These are phyloP conservation scores for Nothoprocta perdicaria DNA, from an alignment of 2,113 vertebrate species.

Conservation along the genomic window DNA sequence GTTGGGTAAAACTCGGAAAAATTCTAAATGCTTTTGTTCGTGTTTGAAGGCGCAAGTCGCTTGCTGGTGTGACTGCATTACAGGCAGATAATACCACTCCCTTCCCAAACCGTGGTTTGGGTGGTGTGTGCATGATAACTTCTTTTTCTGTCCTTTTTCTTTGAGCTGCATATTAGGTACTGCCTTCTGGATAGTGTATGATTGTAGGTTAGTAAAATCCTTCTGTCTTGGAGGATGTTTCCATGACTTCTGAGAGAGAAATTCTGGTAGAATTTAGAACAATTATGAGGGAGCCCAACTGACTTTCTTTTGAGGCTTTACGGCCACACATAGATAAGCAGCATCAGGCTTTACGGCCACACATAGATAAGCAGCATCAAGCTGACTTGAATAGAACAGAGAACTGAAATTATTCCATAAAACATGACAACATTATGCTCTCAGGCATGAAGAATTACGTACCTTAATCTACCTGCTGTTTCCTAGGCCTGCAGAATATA, in stretches of 20 bases:
- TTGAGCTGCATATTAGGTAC: not conserved
- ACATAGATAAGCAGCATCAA: not conserved
- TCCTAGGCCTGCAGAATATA: not conserved
- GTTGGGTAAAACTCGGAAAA: not conserved
- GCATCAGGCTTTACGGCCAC: not conserved
- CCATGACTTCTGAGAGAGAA: not conserved
- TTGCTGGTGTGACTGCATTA: not conserved
- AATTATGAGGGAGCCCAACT: not conserved
- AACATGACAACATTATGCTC: fast-evolving
- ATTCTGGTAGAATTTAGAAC: not conserved
- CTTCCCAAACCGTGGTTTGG: not conserved
- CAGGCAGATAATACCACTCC: not conserved
- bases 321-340: not conserved
- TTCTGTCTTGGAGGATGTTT: not conserved
- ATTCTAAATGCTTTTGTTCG: not conserved
- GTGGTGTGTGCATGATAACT: not conserved
- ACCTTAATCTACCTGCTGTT: not conserved
- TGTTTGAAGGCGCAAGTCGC: fast-evolving
- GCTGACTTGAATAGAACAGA: not conserved
- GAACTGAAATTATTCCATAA: not conserved
- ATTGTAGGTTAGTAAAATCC: not conserved
- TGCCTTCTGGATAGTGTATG: not conserved
- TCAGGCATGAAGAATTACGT: not conserved
- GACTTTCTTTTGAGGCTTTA: not conserved
- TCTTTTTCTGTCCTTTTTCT: not conserved